Conservation (phyloP, 2,113 vertebrate genomes). For the Eurystomus gularis region DNA sequence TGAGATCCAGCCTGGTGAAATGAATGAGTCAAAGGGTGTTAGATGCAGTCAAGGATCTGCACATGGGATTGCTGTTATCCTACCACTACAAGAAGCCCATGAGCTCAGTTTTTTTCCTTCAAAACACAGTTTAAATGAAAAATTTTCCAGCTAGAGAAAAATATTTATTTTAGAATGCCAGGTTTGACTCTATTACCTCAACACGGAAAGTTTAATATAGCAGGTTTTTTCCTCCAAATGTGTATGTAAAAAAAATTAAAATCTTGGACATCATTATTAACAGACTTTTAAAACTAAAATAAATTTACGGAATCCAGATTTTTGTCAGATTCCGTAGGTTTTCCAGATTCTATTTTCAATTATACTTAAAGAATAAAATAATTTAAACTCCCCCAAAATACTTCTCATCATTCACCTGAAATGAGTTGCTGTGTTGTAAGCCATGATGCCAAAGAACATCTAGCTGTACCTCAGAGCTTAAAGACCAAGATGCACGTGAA, state of each 20-base stretch:
- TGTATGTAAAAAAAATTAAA: not conserved
- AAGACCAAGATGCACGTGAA: not conserved
- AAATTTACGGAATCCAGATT: not conserved
- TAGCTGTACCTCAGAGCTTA: not conserved
- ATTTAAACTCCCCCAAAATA: not conserved
- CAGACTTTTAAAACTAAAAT: not conserved
- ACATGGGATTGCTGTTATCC: not conserved
- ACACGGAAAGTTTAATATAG: not conserved
- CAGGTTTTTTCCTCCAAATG: not conserved
- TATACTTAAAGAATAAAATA: not conserved
- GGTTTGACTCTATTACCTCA: not conserved
- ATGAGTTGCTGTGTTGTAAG: not conserved
- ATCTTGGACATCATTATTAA: not conserved
- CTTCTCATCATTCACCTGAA: not conserved
- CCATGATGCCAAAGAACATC: not conserved
- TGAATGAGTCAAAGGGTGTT: not conserved
- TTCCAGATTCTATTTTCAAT: not conserved
- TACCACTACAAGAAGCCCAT: not conserved
- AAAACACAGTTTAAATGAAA: not conserved
- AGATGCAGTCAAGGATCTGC: not conserved
- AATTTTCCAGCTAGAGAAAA: not conserved
- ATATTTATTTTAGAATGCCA: not conserved
- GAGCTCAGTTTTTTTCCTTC: not conserved
- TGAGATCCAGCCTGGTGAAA: not conserved
- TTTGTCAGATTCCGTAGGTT: not conserved